These are phyloP conservation scores for Chymomyza costata DNA, from an alignment of 1,140 invertebrate species.

Conservation along the genomic window DNA sequence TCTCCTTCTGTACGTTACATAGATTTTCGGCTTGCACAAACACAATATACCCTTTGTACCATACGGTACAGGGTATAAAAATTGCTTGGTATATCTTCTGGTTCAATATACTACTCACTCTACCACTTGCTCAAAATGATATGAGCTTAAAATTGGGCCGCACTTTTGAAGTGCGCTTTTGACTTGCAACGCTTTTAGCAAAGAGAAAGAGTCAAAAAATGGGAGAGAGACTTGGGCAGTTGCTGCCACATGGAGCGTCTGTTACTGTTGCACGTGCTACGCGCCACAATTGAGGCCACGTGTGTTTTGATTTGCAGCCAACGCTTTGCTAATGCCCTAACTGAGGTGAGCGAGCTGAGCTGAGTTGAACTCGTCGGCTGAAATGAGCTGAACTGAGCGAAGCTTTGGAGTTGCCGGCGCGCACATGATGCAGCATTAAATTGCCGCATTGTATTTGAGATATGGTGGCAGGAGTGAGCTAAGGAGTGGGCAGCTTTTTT, in stretches of 20 bases:
- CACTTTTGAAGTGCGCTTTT: conserved; percentile 63
- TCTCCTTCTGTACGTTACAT: no score
- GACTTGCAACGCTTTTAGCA: conserved; percentile 45
- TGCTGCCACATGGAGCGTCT: conserved; percentile 2
- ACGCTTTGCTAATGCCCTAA: conserved; percentile 57
- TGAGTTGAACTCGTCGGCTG: background rate
- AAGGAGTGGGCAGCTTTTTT: conserved; percentile 50
- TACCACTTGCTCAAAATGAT: conserved; percentile 23
- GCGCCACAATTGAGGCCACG: conserved; percentile 73
- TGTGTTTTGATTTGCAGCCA: conserved; percentile 75
- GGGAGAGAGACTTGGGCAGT: conserved; percentile 26
- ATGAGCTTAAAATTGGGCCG: conserved; percentile 54
- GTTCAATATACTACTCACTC: conserved; percentile 10
- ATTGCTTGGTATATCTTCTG: background rate
- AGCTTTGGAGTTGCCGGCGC: conserved; percentile 47
- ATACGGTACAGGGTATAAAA: no score
- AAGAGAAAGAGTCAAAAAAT: conserved; percentile 30
- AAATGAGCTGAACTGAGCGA: conserved; percentile 19
- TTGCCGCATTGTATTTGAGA: conserved; percentile 73
- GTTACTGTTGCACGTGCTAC: conserved; percentile 66
- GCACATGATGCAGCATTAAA: conserved; percentile 75
- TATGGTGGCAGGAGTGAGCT: conserved; percentile 19
- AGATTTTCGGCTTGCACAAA: no score
- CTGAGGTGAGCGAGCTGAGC: conserved; percentile 21
- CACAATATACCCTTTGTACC: no score